These are phyloP conservation scores for Diadumene lineata DNA, from an alignment of 92 coral and sea anemone genomes.

Conservation along the genomic window DNA sequence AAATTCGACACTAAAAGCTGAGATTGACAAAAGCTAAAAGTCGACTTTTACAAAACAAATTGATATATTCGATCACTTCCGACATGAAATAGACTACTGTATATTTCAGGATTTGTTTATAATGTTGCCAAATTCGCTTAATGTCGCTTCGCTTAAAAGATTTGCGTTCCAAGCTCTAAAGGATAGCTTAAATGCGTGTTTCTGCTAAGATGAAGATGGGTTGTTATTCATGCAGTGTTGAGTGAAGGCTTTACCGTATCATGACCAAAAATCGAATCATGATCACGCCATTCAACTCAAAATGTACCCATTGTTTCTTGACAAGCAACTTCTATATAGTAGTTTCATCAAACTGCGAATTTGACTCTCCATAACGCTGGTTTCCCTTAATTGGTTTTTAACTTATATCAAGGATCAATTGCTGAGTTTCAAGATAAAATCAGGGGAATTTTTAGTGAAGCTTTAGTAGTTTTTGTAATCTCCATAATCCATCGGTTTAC, in stretches of 20 bases:
- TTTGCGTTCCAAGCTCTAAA: too few species aligned
- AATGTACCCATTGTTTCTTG: not conserved
- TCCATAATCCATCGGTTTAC: not conserved
- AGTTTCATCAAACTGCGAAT: too few species aligned
- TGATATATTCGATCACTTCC: not conserved
- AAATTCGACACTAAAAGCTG: not conserved
- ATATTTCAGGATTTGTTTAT: not conserved
- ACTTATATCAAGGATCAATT: not conserved
- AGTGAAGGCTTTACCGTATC: not conserved
- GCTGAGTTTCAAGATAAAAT: not conserved
- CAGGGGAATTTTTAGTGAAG: not conserved
- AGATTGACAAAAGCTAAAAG: not conserved
- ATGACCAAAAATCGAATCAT: not conserved
- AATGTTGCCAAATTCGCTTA: not conserved
- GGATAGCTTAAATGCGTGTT: too few species aligned
- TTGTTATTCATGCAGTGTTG: not conserved
- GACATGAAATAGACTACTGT: not conserved
- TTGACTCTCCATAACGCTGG: too few species aligned
- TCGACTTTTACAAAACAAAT: constrained; percentile 1
- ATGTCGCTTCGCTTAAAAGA: too few species aligned
- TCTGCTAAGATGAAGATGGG: not conserved
- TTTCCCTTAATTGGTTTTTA: not conserved
- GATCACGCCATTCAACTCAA: constrained; percentile 23
- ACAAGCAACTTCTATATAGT: not conserved
- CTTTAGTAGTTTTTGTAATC: not conserved